Evolutionary conservation across 1,140 invertebrate genomes (phyloP).

Genomic region (Planococcus citri): DNA sequence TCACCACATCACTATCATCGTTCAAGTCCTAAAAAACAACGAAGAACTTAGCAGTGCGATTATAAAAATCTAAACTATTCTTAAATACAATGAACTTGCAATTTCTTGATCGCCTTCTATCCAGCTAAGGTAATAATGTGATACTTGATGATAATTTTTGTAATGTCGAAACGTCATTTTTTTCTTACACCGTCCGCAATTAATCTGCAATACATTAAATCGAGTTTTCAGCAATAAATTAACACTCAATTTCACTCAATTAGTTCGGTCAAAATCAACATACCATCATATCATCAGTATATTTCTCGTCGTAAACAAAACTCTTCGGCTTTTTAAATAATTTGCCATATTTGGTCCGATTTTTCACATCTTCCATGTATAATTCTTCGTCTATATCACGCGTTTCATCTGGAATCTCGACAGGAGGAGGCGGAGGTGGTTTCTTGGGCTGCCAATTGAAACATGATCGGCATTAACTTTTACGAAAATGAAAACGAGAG

Average conservation of each 20-base stretch:
- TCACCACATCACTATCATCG: conserved; percentile 33
- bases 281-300: neutral
- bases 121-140: conserved; percentile 24
- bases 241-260: no score
- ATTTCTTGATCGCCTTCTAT: conserved; percentile 21
- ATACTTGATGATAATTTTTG: conserved; percentile 10
- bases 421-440: neutral
- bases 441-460: no score
- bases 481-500: no score
- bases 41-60: conserved; percentile 5
- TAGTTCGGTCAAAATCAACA: neutral
- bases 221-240: no score
- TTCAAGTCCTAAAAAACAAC: conserved; percentile 34
- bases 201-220: conserved; percentile 23
- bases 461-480: no score
- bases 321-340: neutral
- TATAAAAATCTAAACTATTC: neutral
- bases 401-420: neutral
- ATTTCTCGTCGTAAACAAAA: neutral
- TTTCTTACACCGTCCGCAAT: conserved; percentile 24
- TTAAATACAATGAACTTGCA: conserved; percentile 17
- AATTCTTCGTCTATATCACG: neutral
- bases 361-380: neutral
- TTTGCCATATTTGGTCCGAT: neutral
- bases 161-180: conserved; percentile 24